Percentiles rank a stretch among this genome's conserved stretches.
Conservation (phyloP, 2,113 vertebrate genomes). For the Nycticebus coucang region DNA sequence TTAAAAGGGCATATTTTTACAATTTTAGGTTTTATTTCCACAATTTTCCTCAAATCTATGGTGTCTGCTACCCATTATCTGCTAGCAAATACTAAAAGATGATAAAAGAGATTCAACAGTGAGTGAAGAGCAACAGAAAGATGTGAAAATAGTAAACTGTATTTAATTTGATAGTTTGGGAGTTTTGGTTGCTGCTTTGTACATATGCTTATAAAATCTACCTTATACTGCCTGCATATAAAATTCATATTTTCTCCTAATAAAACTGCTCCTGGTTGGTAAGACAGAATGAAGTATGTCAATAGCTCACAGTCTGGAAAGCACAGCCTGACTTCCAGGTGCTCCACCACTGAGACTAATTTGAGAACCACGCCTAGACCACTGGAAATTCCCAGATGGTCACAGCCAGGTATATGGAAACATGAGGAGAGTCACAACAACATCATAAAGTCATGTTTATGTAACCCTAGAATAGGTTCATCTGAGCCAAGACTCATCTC, state of each 20-base stretch:
- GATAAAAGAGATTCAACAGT: background rate
- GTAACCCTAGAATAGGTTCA: background rate
- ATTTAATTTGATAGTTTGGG: background rate
- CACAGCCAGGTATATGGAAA: constrained; percentile 18
- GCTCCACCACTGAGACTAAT: background rate
- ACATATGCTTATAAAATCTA: background rate
- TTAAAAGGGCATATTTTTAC: background rate
- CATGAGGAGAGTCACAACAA: constrained; percentile 7
- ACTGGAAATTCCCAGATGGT: constrained; percentile 35
- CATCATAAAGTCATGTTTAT: background rate
- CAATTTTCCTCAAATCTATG: background rate
- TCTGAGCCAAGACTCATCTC: background rate
- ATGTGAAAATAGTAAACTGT: background rate
- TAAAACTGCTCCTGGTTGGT: background rate
- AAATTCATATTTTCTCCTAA: constrained; percentile 18
- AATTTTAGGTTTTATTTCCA: background rate
- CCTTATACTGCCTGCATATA: background rate
- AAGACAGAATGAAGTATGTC: background rate
- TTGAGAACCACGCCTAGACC: background rate
- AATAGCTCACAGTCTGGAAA: background rate
- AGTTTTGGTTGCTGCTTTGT: background rate
- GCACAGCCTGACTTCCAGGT: background rate
- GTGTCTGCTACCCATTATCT: background rate
- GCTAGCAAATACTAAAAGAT: constrained; percentile 29
- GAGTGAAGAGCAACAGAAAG: constrained; percentile 9